These are phyloP conservation scores for Vicugna pacos DNA, from an alignment of 2,113 vertebrate genomes.

Conservation along the genomic window DNA sequence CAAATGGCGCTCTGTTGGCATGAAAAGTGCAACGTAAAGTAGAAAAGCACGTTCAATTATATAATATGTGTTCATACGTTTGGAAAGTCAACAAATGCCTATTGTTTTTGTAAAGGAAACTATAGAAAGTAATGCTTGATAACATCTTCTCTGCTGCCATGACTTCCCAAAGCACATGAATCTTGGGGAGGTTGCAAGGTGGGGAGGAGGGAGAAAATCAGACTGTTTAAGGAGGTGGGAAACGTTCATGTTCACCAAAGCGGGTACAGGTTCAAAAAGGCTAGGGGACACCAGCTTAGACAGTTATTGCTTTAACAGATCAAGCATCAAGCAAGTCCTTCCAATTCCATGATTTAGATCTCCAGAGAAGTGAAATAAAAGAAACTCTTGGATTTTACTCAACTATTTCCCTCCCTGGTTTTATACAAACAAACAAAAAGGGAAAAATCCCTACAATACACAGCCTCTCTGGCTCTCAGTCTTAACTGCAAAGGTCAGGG, in stretches of 20 bases:
- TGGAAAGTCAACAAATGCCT: neutral
- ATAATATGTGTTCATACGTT: neutral
- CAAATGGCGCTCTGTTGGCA: neutral
- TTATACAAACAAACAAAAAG: slow-evolving; percentile 59
- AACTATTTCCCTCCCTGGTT: slow-evolving; percentile 39
- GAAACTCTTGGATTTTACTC: slow-evolving; percentile 7
- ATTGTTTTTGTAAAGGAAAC: neutral
- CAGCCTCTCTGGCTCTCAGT: neutral
- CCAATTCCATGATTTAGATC: neutral
- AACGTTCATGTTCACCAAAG: neutral
- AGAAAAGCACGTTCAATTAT: neutral
- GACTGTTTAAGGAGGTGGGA: neutral
- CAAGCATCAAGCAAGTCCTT: neutral
- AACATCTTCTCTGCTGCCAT: neutral
- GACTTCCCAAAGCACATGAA: neutral
- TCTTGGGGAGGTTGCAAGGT: neutral
- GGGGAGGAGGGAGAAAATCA: neutral
- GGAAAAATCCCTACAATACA: neutral
- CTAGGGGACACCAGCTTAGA: neutral
- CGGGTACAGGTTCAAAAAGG: neutral
- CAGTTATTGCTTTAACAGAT: neutral
- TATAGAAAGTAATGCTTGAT: neutral
- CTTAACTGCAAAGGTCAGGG: neutral
- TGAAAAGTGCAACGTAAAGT: neutral
- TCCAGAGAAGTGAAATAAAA: slow-evolving; percentile 43